These are phyloP conservation scores for Nasonia oneida DNA, from an alignment of 2,888 invertebrate species.

Conservation along the genomic window DNA sequence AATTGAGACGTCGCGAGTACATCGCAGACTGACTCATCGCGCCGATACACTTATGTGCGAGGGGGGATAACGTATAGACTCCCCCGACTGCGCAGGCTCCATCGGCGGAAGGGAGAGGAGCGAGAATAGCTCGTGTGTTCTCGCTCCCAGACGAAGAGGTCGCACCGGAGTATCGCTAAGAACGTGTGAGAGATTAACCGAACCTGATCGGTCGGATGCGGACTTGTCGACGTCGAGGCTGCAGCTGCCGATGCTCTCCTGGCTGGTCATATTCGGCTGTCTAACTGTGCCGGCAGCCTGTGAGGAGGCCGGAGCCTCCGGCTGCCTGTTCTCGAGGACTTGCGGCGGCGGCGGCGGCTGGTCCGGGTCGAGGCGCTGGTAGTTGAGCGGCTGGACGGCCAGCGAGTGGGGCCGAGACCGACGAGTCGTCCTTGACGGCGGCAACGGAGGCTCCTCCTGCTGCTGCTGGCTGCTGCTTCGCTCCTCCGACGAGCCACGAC, in stretches of 20 bases:
- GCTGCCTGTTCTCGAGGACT: neutral
- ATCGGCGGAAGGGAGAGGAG: too few relatives aligned
- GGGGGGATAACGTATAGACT: neutral
- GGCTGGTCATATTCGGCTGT: constrained; percentile 74
- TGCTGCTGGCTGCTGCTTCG: constrained; percentile 51
- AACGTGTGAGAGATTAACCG: constrained; percentile 60
- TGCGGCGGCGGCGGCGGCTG: constrained; percentile 71
- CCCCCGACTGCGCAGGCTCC: too few relatives aligned
- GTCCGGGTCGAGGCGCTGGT: constrained; percentile 76
- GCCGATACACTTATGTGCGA: neutral
- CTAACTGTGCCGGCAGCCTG: constrained; percentile 5
- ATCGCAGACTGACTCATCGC: neutral
- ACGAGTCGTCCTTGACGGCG: constrained; percentile 66
- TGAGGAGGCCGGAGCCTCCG: constrained; percentile 15
- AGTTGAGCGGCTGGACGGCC: constrained; percentile 77
- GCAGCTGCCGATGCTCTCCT: constrained; percentile 92
- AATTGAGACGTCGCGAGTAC: neutral
- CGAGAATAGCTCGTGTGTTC: too few relatives aligned
- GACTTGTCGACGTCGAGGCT: constrained; percentile 90
- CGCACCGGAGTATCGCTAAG: too few relatives aligned
- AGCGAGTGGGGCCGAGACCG: constrained; percentile 75
- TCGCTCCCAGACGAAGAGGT: too few relatives aligned
- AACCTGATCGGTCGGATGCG: constrained; percentile 79
- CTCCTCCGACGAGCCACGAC: constrained; percentile 69
- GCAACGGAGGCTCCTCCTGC: constrained; percentile 49